Conservation (phyloP, 2,113 vertebrate species). For the Dasypus novemcinctus region DNA sequence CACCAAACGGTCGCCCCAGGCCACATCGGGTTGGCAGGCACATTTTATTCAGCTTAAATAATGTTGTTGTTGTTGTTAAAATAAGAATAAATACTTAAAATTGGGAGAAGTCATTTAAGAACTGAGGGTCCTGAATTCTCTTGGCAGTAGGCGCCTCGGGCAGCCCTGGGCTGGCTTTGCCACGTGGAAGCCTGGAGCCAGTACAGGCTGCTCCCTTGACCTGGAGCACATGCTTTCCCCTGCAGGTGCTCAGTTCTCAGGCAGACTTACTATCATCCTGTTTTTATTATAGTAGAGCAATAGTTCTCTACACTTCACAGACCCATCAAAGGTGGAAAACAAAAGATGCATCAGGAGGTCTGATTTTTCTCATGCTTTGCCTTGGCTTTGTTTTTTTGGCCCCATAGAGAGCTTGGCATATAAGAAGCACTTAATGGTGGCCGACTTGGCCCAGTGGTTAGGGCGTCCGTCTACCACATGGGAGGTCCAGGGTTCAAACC, state of each 20-base stretch:
- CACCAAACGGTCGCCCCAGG: not conserved
- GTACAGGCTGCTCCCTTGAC: too few species aligned
- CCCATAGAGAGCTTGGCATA: not conserved
- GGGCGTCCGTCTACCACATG: too few species aligned
- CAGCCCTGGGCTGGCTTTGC: not conserved
- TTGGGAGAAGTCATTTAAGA: not conserved
- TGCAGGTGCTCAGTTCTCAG: not conserved
- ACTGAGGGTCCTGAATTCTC: not conserved
- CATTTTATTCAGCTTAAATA: not conserved
- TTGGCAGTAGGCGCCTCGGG: not conserved
- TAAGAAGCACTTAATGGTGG: too few species aligned
- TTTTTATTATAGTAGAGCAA: not conserved
- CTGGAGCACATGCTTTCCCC: accelerated
- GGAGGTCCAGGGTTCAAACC: too few species aligned
- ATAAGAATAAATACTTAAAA: not conserved
- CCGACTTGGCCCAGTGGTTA: too few species aligned
- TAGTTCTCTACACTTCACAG: not conserved
- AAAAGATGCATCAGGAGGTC: not conserved
- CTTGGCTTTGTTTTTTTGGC: not conserved
- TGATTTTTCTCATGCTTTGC: not conserved
- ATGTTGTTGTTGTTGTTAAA: not conserved
- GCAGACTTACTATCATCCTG: not conserved
- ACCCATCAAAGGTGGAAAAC: not conserved
- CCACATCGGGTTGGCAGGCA: not conserved
- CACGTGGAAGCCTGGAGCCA: accelerated